phyloP scores from a whole-genome alignment of 2,888 invertebrate genomes.

The Anaspis maculata region DNA sequence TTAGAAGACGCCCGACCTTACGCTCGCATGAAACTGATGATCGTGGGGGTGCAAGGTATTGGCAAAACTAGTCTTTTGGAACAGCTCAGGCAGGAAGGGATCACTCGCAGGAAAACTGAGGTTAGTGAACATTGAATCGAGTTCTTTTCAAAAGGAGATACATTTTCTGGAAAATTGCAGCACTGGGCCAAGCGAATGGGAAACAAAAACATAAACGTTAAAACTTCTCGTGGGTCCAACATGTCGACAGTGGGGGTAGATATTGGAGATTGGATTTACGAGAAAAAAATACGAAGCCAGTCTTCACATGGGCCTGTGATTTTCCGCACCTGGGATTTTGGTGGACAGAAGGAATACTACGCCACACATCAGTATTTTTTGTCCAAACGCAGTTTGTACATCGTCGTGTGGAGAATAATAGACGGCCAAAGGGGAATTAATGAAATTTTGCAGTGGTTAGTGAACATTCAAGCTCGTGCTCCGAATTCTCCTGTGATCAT shows the following conservation, averaged over 20 bases:
- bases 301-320: slow-evolving; percentile 74
- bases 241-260: slow-evolving; percentile 97
- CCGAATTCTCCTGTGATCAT: slow-evolving; percentile 95
- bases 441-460: slow-evolving; percentile 89
- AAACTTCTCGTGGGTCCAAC: slow-evolving; percentile 67
- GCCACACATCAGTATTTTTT: slow-evolving; percentile 98
- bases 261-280: slow-evolving; percentile 91
- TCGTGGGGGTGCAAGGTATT: slow-evolving; percentile 83
- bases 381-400: slow-evolving; percentile 86
- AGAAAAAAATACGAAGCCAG: slow-evolving; percentile 69
- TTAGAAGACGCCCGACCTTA: slow-evolving; percentile 87
- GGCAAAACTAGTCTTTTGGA: slow-evolving; percentile 88
- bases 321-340: slow-evolving; percentile 98
- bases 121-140: slow-evolving; percentile 30
- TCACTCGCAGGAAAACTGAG: slow-evolving; percentile 61
- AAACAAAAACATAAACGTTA: slow-evolving; percentile 71
- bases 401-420: slow-evolving; percentile 91
- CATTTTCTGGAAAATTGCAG: slow-evolving; percentile 21
- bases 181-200: slow-evolving; percentile 96
- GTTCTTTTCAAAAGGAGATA: not conserved
- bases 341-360: slow-evolving; percentile 97
- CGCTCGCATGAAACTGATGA: slow-evolving; percentile 92
- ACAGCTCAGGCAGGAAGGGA: slow-evolving; percentile 79
- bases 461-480: slow-evolving; percentile 89
- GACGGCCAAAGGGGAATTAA: slow-evolving; percentile 87